Evolutionary conservation across 2,113 vertebrate species (phyloP), one percentile per base, ranked within the genome.

Genomic region (Ctenodactylus gundi): DNA sequence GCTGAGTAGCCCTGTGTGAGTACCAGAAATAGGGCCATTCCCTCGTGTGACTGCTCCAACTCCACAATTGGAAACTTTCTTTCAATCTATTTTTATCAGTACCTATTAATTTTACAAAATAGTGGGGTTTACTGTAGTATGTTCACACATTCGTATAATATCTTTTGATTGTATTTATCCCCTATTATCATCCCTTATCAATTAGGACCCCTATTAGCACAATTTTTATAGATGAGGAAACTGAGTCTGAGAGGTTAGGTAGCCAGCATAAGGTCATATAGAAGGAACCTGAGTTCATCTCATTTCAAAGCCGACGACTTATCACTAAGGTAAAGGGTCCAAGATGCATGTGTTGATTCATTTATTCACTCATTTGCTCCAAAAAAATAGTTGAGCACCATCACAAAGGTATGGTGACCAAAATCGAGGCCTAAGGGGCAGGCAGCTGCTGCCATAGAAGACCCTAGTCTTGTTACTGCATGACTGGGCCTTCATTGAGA

Each of bases 301-400:
- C 57, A 65, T 64, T 72, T 85, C 72, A 88, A 67, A 94, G 70
- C n/a, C 81, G 46, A 41, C 31, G 44, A 18, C 57, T 65, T 65
- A 58, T 34, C 39, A 25, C 6, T 10, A 46, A 64, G 51, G 13
- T 20, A 2, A 65, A 78, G 34, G 57, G 80, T 29, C 46, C 29
- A 13, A 39, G 62, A 58, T 53, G 4, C 27, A 4, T 1, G 5
- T 1, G 4, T 4, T 62, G 36, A 3, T 29, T 14, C 31, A 7
- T 27, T 7, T 57, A 55, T 29, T 41, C 49, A 39, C 53, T 44
- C 75, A 60, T 44, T 67, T 51, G 11, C 31, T 78, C 46, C 81
- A 49, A 3, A 44, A 60, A 15, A 36, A 9, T n/a, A 60, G 34
- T 15, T 29, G 55, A 86, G 78, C n/a, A 12, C 31, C 60, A 31